phyloP scores from a whole-genome alignment of 2,797 vertebrate species.

The Hydrolagus colliei region DNA sequence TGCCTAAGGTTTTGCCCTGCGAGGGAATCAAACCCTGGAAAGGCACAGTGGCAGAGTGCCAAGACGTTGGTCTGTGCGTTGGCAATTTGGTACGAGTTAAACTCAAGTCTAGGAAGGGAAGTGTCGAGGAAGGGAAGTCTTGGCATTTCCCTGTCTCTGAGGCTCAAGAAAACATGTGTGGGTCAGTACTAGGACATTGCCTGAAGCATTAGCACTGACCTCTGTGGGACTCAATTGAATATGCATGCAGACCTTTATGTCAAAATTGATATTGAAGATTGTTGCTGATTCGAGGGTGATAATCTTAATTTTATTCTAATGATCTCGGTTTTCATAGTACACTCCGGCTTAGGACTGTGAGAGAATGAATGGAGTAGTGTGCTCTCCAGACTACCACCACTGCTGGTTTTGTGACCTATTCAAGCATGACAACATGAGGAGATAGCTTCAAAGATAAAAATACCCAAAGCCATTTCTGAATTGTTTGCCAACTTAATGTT shows the following conservation, averaged over 20 bases:
- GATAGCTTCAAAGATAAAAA: slow-evolving; percentile 15
- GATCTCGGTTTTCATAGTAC: slow-evolving; percentile 22
- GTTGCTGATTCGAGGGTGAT: background rate
- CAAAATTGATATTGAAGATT: slow-evolving; percentile 15
- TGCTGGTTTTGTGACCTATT: slow-evolving; percentile 9
- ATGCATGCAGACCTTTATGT: background rate
- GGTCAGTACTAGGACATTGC: background rate
- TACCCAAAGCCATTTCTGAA: background rate
- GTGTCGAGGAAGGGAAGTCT: too few relatives aligned
- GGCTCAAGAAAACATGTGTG: too few relatives aligned
- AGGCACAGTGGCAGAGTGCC: too few relatives aligned
- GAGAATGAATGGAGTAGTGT: slow-evolving; percentile 15
- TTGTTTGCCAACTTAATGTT: background rate
- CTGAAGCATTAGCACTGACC: slow-evolving; percentile 25
- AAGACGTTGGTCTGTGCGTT: too few relatives aligned
- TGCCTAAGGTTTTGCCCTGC: too few relatives aligned
- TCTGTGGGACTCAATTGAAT: slow-evolving; percentile 12
- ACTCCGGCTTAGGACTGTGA: background rate
- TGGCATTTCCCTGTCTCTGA: too few relatives aligned
- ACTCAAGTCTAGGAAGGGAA: too few relatives aligned
- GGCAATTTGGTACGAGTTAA: too few relatives aligned
- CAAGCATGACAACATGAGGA: slow-evolving; percentile 8
- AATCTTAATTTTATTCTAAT: slow-evolving; percentile 19
- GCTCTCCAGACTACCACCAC: background rate
- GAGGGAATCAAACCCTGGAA: too few relatives aligned